A percentile compares a stretch with the other conserved stretches of the same genome.
Evolutionary conservation across 2,797 vertebrate species (phyloP).

Genomic region (Apogon talboti): DNA sequence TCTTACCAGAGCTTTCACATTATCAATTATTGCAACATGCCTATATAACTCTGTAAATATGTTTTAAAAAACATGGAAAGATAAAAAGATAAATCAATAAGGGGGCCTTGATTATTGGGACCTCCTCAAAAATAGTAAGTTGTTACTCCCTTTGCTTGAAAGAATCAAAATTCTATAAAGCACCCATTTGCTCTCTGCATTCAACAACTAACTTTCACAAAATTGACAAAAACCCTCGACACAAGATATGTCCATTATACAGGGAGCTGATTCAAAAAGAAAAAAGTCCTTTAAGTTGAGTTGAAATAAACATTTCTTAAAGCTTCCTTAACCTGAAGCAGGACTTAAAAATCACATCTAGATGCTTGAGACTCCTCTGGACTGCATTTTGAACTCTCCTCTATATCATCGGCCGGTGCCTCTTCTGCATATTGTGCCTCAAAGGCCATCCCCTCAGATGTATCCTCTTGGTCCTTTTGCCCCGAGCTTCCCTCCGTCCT

Average conservation of each 20-base stretch:
- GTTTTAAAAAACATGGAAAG: constrained; percentile 86
- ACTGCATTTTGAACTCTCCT: constrained; percentile 83
- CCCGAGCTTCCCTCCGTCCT: constrained; percentile 88
- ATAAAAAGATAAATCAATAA: constrained; percentile 81
- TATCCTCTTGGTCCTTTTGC: constrained; percentile 89
- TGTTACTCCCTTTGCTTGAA: constrained; percentile 85
- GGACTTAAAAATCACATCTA: constrained; percentile 83
- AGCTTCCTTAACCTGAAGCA: constrained; percentile 81
- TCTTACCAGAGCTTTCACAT: constrained; percentile 90
- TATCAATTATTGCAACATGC: constrained; percentile 92
- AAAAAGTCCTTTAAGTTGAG: constrained; percentile 67
- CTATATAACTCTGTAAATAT: constrained; percentile 90
- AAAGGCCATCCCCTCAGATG: constrained; percentile 88
- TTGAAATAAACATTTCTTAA: constrained; percentile 78
- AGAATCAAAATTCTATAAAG: constrained; percentile 81
- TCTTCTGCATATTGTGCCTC: constrained; percentile 84
- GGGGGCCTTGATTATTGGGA: constrained; percentile 85
- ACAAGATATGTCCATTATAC: constrained; percentile 68
- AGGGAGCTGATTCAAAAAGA: constrained; percentile 71
- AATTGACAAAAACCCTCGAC: constrained; percentile 79
- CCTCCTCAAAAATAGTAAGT: constrained; percentile 80
- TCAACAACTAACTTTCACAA: constrained; percentile 76
- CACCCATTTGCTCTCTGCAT: constrained; percentile 73
- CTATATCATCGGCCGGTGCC: constrained; percentile 75
- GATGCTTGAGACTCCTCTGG: constrained; percentile 82